Evolutionary conservation across 1,140 invertebrate genomes (phyloP), one percentile per base, ranked within the genome.

Genomic region (Sarcophaga peregrina): DNA sequence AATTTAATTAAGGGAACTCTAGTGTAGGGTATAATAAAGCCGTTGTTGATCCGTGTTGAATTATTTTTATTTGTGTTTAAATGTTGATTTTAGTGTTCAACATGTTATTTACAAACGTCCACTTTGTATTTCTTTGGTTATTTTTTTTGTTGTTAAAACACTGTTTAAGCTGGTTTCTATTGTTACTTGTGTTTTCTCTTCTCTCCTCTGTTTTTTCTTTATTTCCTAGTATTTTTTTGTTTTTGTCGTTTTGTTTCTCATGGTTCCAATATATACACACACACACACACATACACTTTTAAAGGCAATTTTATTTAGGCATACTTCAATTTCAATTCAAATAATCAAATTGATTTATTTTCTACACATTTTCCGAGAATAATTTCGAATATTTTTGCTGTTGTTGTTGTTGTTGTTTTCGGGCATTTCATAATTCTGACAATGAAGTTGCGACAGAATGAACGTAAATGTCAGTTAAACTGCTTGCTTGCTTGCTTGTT

Each of bases 401-500:
- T 68, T 68, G 62, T 68, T 68, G 20, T 68, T 25, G 17, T 68
- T 68, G 17, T 68, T n/a, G 54, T 68, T 8, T 2, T 68, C 20
- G 62, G 45, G 50, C 50, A 78, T 78, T 78, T 78, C 47, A 78
- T 37, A 37, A 47, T 78, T 78, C 47, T 78, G 48, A 78, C 48
- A 52, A 52, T 52, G n/a, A 25, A 52, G 50, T 50, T 50, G 50
- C 50, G 48, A 10, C 47, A 7, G 17, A 58, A 13, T 13, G 11
- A 68, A 62, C 3, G 17, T 37, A 37, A 37, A 37, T 37, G 25
- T 37, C 25, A 37, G 25, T 37, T 37, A 37, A 4, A 37, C 25
- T 37, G 25, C 25, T 37, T 37, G 25, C 25, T 37, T 37, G 25
- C 25, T 37, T 37, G 25, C 25, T 37, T 37, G 25, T 4, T 37